phyloP scores from a whole-genome alignment of 1,140 invertebrate species.

The Rhopalosiphum maidis region DNA sequence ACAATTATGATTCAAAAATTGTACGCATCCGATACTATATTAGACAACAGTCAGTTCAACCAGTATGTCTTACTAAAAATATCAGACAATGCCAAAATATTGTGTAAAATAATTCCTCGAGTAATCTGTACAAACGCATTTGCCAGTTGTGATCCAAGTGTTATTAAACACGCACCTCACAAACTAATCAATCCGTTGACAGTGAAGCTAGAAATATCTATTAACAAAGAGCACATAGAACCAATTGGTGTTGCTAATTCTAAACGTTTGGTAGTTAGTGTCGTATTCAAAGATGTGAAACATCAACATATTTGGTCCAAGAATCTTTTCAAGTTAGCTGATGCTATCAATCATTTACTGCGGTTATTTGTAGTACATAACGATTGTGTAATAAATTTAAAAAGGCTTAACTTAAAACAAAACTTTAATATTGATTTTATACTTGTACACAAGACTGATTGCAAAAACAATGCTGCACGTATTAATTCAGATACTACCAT shows the following conservation, averaged over 20 bases:
- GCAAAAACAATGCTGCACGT: slow-evolving; percentile 40
- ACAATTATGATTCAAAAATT: slow-evolving; percentile 24
- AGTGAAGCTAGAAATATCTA: background rate
- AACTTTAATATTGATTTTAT: slow-evolving; percentile 42
- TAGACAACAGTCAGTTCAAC: background rate
- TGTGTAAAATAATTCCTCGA: slow-evolving; percentile 29
- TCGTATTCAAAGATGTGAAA: slow-evolving; percentile 43
- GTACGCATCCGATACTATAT: background rate
- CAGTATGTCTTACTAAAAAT: slow-evolving; percentile 37
- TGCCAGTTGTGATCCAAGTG: slow-evolving; percentile 26
- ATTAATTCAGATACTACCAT: slow-evolving; percentile 4
- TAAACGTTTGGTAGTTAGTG: slow-evolving; percentile 23
- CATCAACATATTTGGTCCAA: slow-evolving; percentile 41
- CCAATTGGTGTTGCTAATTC: background rate
- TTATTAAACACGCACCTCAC: background rate
- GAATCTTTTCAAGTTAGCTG: background rate
- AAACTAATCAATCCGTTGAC: slow-evolving; percentile 14
- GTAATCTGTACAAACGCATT: background rate
- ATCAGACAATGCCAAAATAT: background rate
- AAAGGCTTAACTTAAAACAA: slow-evolving; percentile 21
- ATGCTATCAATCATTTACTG: background rate
- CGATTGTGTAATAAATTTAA: slow-evolving; percentile 28
- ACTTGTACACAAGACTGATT: slow-evolving; percentile 42
- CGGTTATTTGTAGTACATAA: slow-evolving; percentile 41
- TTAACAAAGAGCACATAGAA: slow-evolving; percentile 1